Conservation (phyloP, 1,140 invertebrate genomes). For the Drosophila guanche region DNA sequence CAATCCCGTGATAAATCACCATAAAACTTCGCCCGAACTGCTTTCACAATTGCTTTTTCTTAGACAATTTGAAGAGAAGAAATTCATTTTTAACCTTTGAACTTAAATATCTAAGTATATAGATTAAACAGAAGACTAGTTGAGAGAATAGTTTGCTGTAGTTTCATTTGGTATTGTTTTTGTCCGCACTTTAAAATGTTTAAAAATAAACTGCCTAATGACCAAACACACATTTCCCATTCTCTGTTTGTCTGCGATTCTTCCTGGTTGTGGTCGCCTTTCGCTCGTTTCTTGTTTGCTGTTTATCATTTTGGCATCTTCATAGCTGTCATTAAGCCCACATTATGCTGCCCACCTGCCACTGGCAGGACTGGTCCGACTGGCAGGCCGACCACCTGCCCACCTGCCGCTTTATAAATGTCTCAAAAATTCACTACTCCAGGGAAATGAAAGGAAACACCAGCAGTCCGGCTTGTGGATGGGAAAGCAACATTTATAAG, state of each 20-base stretch:
- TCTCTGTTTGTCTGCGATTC: slow-evolving; percentile 59
- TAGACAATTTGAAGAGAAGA: no score
- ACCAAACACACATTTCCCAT: slow-evolving; percentile 72
- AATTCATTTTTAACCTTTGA: no score
- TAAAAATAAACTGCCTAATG: slow-evolving; percentile 43
- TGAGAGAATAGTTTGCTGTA: no score
- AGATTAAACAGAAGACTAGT: no score
- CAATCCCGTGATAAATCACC: slow-evolving; percentile 38
- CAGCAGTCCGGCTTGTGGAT: slow-evolving; percentile 13
- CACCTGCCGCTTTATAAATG: slow-evolving; percentile 73
- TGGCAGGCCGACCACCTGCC: slow-evolving; percentile 31
- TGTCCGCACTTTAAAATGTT: no score
- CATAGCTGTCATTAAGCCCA: slow-evolving; percentile 77
- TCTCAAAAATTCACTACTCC: slow-evolving; percentile 54
- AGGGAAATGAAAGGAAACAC: slow-evolving; percentile 27
- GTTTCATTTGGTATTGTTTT: no score
- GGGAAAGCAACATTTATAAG: slow-evolving; percentile 53
- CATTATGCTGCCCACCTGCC: slow-evolving; percentile 56
- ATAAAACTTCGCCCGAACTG: background rate
- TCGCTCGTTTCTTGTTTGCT: slow-evolving; percentile 52
- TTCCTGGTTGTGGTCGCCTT: slow-evolving; percentile 27
- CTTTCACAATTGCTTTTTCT: no score
- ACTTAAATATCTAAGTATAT: no score
- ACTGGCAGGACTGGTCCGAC: slow-evolving; percentile 24
- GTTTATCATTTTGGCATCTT: slow-evolving; percentile 81